Conservation (phyloP, 2,113 vertebrate genomes). For the Hemichromis elongatus region DNA sequence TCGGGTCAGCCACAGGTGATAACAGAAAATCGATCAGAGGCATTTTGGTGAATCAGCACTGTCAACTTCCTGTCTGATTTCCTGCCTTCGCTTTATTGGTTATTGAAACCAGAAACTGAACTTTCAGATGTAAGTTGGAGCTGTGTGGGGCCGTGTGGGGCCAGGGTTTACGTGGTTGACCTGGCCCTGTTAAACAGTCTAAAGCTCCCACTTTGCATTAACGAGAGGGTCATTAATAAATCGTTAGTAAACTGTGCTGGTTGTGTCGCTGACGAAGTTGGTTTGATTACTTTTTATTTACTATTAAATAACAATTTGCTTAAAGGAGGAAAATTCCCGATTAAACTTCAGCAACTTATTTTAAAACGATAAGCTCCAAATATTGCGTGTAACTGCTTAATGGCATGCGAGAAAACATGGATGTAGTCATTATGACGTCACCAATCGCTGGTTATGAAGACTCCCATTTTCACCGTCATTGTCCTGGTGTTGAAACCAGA, state of each 20-base stretch:
- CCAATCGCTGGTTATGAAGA: not conserved
- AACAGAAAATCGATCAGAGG: not conserved
- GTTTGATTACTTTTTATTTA: not conserved
- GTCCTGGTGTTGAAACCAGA: not conserved
- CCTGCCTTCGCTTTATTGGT: not conserved
- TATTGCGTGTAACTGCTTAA: not conserved
- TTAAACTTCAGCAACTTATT: not conserved
- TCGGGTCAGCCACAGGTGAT: constrained; percentile 53
- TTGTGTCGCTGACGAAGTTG: not conserved
- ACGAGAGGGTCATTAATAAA: not conserved
- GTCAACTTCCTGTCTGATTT: not conserved
- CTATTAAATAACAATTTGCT: not conserved
- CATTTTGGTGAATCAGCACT: constrained; percentile 2
- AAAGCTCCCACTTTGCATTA: not conserved
- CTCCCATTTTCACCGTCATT: not conserved
- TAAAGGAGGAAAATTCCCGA: not conserved
- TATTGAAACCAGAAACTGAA: not conserved
- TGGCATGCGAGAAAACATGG: not conserved
- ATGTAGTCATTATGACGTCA: not conserved
- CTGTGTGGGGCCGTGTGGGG: not conserved
- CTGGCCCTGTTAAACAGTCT: not conserved
- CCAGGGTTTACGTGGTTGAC: not conserved
- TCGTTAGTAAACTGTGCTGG: not conserved
- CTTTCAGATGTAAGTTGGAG: not conserved
- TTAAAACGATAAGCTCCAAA: not conserved